These are phyloP conservation scores for Hemicentrotus pulcherrimus DNA, from an alignment of 35 echinoderm and acorn worm genomes.

Conservation along the genomic window DNA sequence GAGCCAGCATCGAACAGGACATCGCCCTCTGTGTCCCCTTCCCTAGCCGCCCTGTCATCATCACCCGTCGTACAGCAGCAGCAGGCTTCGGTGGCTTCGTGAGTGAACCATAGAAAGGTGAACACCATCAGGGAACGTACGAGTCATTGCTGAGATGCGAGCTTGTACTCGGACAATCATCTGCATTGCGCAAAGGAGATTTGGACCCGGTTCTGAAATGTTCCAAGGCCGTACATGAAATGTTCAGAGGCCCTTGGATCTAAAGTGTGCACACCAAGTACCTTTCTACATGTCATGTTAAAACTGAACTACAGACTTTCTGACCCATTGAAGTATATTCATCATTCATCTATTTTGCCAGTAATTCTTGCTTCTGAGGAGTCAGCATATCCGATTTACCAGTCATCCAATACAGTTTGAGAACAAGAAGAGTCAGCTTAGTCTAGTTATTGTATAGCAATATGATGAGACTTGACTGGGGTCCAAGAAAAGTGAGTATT, in stretches of 20 bases:
- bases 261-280: background rate
- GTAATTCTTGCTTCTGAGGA: background rate
- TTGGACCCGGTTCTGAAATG: background rate
- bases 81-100: slow-evolving; percentile 28
- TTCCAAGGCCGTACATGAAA: background rate
- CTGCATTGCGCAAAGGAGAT: background rate
- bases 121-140: background rate
- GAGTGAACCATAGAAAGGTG: slow-evolving; percentile 14
- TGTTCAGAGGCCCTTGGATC: background rate
- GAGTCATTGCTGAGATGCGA: background rate
- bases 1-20: slow-evolving; percentile 13
- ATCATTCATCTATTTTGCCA: background rate
- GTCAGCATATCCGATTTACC: background rate
- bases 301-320: background rate
- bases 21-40: slow-evolving; percentile 20
- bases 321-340: background rate
- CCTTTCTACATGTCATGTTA: background rate
- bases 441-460: too few species aligned
- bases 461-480: too few species aligned
- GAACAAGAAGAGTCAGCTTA: background rate
- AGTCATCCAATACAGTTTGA: background rate
- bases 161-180: background rate
- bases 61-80: background rate
- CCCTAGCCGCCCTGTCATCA: slow-evolving; percentile 27
- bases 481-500: too few species aligned